phyloP scores from a whole-genome alignment of 2,888 invertebrate species.

The Esperia sulphurella region DNA sequence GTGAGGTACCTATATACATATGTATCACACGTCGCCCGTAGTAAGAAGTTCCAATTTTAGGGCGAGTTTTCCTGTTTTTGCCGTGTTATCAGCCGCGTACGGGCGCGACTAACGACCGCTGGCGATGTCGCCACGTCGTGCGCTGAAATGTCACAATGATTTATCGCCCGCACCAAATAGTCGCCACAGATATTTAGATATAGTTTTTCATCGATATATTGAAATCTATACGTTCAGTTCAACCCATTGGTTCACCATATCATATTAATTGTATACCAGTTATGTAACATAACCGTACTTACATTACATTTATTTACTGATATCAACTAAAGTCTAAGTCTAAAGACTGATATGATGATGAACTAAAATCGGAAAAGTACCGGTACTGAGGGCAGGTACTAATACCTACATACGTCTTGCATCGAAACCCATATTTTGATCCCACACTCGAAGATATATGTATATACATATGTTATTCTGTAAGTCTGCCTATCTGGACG shows the following conservation, averaged over 20 bases:
- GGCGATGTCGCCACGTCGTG: conserved; percentile 37
- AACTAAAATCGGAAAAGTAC: no score
- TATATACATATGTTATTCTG: no score
- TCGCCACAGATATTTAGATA: conserved; percentile 29
- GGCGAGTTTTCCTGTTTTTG: conserved; percentile 43
- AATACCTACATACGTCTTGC: no score
- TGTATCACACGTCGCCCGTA: not conserved
- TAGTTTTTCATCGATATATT: conserved; percentile 13
- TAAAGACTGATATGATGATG: no score
- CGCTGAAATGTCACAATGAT: conserved; percentile 61
- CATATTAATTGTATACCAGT: not conserved
- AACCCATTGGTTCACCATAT: not conserved
- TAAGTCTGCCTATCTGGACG: no score
- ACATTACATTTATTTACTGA: no score
- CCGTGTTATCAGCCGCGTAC: conserved; percentile 45
- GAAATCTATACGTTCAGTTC: not conserved
- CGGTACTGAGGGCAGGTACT: no score
- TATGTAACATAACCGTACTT: no score
- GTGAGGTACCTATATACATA: no score
- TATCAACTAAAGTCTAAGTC: no score
- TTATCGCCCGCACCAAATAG: conserved; percentile 45
- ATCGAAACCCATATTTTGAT: no score
- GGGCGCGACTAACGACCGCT: conserved; percentile 54
- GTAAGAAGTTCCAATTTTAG: conserved; percentile 3
- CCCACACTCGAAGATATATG: no score